Percentiles rank a stretch among this genome's conserved stretches.
Evolutionary conservation across 2,113 vertebrate species (phyloP).

Genomic region (Cinclus cinclus): DNA sequence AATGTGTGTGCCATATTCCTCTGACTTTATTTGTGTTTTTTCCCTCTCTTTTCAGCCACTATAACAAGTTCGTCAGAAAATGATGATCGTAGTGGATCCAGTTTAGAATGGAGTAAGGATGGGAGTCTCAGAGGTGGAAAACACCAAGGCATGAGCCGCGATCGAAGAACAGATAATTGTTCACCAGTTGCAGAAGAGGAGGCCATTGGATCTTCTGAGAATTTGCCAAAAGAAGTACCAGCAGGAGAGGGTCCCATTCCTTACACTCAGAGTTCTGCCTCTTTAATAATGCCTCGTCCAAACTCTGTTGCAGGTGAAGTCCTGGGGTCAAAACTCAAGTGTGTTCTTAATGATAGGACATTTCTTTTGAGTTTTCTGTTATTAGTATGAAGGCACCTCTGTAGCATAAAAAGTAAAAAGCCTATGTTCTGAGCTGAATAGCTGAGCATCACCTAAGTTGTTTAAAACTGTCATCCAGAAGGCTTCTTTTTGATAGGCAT

Average conservation of each 20-base stretch:
- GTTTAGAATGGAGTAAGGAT: slow-evolving; percentile 96
- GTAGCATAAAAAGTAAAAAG: not conserved
- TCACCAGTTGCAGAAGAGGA: slow-evolving; percentile 97
- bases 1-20: not conserved
- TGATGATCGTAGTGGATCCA: slow-evolving; percentile 96
- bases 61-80: slow-evolving; percentile 99
- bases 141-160: slow-evolving; percentile 82
- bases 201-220: slow-evolving; percentile 69
- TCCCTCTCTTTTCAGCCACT: slow-evolving; percentile 80
- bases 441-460: not conserved
- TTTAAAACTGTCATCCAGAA: not conserved
- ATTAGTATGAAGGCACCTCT: not conserved
- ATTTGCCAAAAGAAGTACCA: slow-evolving; percentile 75
- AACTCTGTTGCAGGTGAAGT: slow-evolving; percentile 98
- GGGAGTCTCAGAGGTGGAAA: slow-evolving; percentile 84
- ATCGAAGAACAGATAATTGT: slow-evolving; percentile 88
- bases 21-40: not conserved
- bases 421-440: not conserved
- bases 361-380: not conserved
- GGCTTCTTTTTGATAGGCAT: not conserved
- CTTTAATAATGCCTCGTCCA: slow-evolving; percentile 93
- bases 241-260: slow-evolving; percentile 82
- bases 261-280: slow-evolving; percentile 82
- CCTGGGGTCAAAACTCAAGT: not conserved
- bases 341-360: not conserved